Percentiles rank a stretch among this genome's conserved stretches.
Evolutionary conservation across 2,113 vertebrate genomes (phyloP).

Genomic region (Aphelocoma coerulescens): DNA sequence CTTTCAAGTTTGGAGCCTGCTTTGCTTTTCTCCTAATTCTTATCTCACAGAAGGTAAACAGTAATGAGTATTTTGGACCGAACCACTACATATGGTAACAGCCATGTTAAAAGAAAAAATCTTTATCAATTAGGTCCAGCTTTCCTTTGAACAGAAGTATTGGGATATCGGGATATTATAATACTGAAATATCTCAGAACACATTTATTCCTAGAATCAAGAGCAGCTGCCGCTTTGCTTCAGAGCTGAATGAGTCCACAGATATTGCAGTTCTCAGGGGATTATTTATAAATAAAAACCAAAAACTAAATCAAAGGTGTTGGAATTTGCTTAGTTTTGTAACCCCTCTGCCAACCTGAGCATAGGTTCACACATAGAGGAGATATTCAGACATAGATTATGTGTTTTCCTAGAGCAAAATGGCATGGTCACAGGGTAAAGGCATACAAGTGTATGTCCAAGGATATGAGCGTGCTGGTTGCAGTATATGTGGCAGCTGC

Average conservation of each 20-base stretch:
- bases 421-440: background rate
- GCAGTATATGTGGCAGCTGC: background rate
- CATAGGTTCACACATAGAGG: background rate
- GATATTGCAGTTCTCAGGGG: background rate
- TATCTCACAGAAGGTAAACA: no score
- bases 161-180: background rate
- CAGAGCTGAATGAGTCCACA: background rate
- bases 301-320: background rate
- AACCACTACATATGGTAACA: background rate
- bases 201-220: background rate
- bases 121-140: background rate
- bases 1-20: no score
- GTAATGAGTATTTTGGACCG: no score
- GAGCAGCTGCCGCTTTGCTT: background rate
- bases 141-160: background rate
- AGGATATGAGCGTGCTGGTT: background rate
- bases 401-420: background rate
- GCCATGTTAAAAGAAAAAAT: background rate
- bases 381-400: background rate
- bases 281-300: background rate
- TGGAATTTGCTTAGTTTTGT: background rate
- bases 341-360: background rate
- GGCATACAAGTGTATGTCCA: background rate
- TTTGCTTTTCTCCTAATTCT: no score
- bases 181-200: background rate